Percentiles rank a stretch among this genome's conserved stretches.
Evolutionary conservation across 2,888 invertebrate species (phyloP).

Genomic region (Apantesis nais): DNA sequence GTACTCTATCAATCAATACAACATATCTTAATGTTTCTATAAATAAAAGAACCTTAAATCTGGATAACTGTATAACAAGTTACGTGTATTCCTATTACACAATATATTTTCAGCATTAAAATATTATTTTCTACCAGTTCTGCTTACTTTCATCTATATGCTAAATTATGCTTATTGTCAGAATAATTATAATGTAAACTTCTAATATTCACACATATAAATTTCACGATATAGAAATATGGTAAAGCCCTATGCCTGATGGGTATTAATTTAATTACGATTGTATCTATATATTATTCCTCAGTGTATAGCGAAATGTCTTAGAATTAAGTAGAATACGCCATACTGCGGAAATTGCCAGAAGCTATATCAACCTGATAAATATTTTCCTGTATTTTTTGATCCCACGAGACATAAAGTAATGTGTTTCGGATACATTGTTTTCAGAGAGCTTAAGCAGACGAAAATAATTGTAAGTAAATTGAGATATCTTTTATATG

Average conservation of each 20-base stretch:
- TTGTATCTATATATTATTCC: background rate
- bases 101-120: too few relatives aligned
- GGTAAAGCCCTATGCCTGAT: background rate
- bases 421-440: constrained; percentile 6
- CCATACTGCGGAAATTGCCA: background rate
- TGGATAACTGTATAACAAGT: too few relatives aligned
- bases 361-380: background rate
- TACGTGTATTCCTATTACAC: too few relatives aligned
- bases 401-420: background rate
- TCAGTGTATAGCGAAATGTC: background rate
- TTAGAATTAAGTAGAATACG: background rate
- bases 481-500: background rate
- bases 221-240: background rate
- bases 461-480: background rate
- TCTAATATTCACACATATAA: background rate
- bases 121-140: background rate
- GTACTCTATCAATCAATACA: too few relatives aligned
- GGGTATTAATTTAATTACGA: background rate
- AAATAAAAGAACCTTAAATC: too few relatives aligned
- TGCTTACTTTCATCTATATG: background rate
- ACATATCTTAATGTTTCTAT: too few relatives aligned
- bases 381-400: constrained; percentile 13
- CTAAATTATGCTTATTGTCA: background rate
- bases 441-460: background rate
- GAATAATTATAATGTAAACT: background rate